Evolutionary conservation across 2,113 vertebrate genomes (phyloP), one percentile per base, ranked within the genome.

Genomic region (Coracopsis vasa): DNA sequence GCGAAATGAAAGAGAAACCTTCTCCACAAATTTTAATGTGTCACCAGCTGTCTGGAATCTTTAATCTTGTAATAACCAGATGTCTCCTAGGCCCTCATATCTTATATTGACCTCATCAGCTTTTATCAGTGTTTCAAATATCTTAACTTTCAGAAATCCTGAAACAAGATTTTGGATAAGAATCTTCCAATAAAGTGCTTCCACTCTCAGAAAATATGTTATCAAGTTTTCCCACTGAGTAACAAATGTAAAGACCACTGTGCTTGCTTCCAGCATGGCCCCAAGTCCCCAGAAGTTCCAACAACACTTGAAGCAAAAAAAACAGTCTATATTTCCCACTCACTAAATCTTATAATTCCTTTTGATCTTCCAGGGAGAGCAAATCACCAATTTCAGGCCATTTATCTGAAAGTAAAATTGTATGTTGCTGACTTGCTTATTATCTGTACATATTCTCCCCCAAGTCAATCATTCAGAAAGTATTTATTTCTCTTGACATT

Each of bases 351-450:
- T 86, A 67, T 65, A 87, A 87, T 84, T 37, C 29, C 12, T 56
- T 91, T 60, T 65, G 64, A 83, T 94, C 79, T 81, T 50, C 35
- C 14, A 54, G 50, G 53, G 67, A 86, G 54, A 23, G 25, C 33
- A 85, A 92, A 53, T 61, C 61, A 80, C 69, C 60, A 77, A 73
- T 73, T 95, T 92, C 92, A 92, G 35, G 60, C 33, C 7, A 78
- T 72, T 96, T 92, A 78, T 80, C 69, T 85, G 79, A 91, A 95
- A 95, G 91, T 75, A 74, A 83, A 94, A 80, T 51, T 74, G 9
- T 45, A 45, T 47, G 17, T 71, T 88, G 35, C 77, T 72, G 72
- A 86, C 23, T 81, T 83, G 7, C 42, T 92, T 85, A 91, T 82
- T 83, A 88, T 83, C 56, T 90, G 15, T 47, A 87, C 21, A 23